Conservation (phyloP, 2,888 invertebrate species). For the Pristionchus arcanus region DNA sequence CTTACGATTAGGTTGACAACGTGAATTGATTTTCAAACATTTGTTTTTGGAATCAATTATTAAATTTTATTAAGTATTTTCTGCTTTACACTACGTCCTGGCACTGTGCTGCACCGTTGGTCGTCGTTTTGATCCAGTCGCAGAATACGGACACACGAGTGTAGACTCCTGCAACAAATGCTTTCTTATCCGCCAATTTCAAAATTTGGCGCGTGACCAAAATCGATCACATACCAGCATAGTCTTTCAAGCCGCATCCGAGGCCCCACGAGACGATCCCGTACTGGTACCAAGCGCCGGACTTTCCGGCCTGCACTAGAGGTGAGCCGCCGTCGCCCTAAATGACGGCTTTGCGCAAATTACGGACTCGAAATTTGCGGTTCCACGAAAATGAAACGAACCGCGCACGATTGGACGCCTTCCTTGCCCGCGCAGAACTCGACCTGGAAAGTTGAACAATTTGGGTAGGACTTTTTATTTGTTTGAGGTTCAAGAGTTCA, state of each 20-base stretch:
- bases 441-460: constrained; percentile 53
- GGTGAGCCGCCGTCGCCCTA: constrained; percentile 52
- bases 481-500: background rate
- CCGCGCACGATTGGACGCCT: constrained; percentile 42
- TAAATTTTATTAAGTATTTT: too few species aligned
- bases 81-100: constrained; percentile 65
- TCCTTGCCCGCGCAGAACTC: constrained; percentile 64
- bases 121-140: constrained; percentile 49
- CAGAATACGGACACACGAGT: constrained; percentile 52
- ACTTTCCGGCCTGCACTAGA: background rate
- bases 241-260: constrained; percentile 13
- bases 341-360: background rate
- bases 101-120: background rate
- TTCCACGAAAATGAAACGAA: background rate
- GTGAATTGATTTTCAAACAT: too few species aligned
- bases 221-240: too few species aligned
- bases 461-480: background rate
- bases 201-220: background rate
- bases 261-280: constrained; percentile 53
- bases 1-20: too few species aligned
- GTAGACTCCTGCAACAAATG: constrained; percentile 54
- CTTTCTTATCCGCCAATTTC: background rate
- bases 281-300: constrained; percentile 53
- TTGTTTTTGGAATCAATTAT: too few species aligned
- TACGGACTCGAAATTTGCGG: too few species aligned